Conservation (phyloP, 2,113 vertebrate genomes). For the Drymodes brunneopygia region DNA sequence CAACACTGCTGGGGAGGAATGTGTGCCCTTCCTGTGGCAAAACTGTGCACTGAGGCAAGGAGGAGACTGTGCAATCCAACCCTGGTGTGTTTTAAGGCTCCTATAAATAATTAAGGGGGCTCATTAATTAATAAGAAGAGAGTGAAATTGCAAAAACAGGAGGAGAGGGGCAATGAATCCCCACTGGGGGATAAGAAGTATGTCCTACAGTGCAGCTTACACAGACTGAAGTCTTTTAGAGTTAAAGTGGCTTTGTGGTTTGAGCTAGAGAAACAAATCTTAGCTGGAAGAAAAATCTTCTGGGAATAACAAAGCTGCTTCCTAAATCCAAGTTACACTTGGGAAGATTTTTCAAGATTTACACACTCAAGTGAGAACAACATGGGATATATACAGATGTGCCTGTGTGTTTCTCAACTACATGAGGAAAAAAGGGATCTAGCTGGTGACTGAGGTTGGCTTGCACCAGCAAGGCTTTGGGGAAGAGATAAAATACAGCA, state of each 20-base stretch:
- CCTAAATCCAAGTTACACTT: constrained; percentile 31
- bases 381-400: background rate
- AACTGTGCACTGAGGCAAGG: background rate
- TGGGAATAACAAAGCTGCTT: constrained; percentile 44
- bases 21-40: background rate
- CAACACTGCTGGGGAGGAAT: background rate
- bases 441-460: background rate
- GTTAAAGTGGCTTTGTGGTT: constrained; percentile 46
- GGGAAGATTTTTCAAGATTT: constrained; percentile 51
- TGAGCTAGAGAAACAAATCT: constrained; percentile 56
- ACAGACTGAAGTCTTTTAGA: constrained; percentile 32
- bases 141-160: constrained; percentile 32
- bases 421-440: background rate
- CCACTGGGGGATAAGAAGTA: background rate
- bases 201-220: constrained; percentile 38
- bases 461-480: constrained; percentile 34
- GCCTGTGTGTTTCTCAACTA: background rate
- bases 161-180: constrained; percentile 34
- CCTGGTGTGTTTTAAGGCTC: background rate
- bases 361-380: constrained; percentile 31
- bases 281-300: constrained; percentile 23
- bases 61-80: background rate
- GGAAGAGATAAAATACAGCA: constrained; percentile 52
- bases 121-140: constrained; percentile 54
- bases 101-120: constrained; percentile 44